Percentiles rank a stretch among this genome's conserved stretches.
These are phyloP conservation scores for Bombus superbus DNA, from an alignment of 1,140 invertebrate genomes.

Conservation along the genomic window DNA sequence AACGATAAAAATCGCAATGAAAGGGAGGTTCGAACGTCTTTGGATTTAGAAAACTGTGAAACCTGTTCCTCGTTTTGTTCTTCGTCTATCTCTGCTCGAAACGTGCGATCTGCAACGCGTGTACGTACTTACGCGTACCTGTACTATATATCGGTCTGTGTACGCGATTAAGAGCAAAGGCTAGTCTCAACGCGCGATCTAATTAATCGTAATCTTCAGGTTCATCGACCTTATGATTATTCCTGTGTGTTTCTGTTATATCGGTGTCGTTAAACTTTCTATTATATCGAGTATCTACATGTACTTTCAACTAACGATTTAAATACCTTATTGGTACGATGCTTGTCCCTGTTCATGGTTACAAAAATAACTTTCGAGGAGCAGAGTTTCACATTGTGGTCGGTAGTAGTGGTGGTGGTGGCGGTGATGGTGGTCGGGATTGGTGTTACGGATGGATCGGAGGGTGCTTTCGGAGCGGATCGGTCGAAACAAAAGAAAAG, in stretches of 20 bases:
- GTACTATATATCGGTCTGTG: background rate
- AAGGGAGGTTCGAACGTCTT: conserved; percentile 30
- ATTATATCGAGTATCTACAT: conserved; percentile 38
- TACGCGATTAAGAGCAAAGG: conserved; percentile 15
- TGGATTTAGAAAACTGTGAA: conserved; percentile 57
- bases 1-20: conserved; percentile 48
- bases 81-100: conserved; percentile 14
- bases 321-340: conserved; percentile 25
- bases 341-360: conserved; percentile 48
- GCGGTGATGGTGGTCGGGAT: background rate
- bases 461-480: conserved; percentile 25
- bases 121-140: background rate
- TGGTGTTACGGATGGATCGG: background rate
- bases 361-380: conserved; percentile 62
- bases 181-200: conserved; percentile 23
- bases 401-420: background rate
- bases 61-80: conserved; percentile 56
- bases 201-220: conserved; percentile 26
- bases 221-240: conserved; percentile 8
- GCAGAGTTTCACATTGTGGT: conserved; percentile 35
- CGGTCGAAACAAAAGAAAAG: background rate
- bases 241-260: background rate
- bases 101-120: conserved; percentile 1
- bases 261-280: conserved; percentile 28
- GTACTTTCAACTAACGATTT: conserved; percentile 39